These are phyloP conservation scores for Gymnodraco acuticeps DNA, from an alignment of 2,797 vertebrate genomes.

Conservation along the genomic window DNA sequence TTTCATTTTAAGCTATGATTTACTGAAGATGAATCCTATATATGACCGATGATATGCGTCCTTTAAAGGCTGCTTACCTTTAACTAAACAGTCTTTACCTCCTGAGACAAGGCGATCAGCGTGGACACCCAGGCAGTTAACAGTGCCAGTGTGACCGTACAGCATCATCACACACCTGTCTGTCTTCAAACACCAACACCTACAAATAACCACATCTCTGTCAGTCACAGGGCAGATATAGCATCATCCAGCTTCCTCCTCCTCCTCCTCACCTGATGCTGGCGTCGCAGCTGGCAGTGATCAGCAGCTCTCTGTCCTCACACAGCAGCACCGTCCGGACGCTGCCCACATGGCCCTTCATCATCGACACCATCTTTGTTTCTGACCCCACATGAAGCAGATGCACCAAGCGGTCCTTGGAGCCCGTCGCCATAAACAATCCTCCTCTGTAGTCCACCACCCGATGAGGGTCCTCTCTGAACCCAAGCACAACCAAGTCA, in stretches of 20 bases:
- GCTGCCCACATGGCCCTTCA: conserved; percentile 85
- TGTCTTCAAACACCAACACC: conserved; percentile 89
- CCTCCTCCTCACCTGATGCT: conserved; percentile 87
- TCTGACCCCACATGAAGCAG: conserved; percentile 73
- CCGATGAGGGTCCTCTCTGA: conserved; percentile 84
- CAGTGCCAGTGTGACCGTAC: conserved; percentile 84
- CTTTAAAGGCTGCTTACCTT: conserved; percentile 82
- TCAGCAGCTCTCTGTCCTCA: conserved; percentile 84
- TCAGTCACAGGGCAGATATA: background rate
- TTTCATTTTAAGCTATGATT: no score
- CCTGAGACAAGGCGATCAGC: conserved; percentile 87
- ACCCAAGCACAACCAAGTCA: background rate
- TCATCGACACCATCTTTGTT: conserved; percentile 50
- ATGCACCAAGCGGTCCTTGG: conserved; percentile 80
- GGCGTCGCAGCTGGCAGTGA: conserved; percentile 86
- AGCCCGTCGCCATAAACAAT: conserved; percentile 80
- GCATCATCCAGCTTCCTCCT: background rate
- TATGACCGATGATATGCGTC: background rate
- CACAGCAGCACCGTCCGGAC: conserved; percentile 82
- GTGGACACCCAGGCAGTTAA: conserved; percentile 88
- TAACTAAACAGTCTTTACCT: conserved; percentile 87
- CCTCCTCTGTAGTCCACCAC: conserved; percentile 87
- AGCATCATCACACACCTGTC: conserved; percentile 83
- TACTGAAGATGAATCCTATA: no score
- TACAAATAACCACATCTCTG: conserved; percentile 53